A percentile compares a stretch with the other conserved stretches of the same genome.
Evolutionary conservation across 2,797 vertebrate species (phyloP).

Genomic region (Allobates femoralis): DNA sequence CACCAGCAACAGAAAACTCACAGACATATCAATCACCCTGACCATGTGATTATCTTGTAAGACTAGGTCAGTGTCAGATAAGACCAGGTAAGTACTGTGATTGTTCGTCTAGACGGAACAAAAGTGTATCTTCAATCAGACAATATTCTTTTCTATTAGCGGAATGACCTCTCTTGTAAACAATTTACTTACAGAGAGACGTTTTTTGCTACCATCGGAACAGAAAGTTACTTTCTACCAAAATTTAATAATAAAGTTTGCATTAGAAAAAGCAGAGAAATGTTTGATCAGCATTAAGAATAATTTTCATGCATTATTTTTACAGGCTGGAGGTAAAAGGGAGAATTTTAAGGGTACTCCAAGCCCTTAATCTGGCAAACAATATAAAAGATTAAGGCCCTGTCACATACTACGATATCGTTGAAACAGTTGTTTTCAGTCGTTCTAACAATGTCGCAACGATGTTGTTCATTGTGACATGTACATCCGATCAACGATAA

Average conservation of each 20-base stretch:
- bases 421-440: too few relatives aligned
- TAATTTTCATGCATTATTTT: too few relatives aligned
- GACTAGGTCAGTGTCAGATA: background rate
- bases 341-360: too few relatives aligned
- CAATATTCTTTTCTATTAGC: background rate
- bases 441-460: too few relatives aligned
- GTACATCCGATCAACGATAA: too few relatives aligned
- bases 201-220: background rate
- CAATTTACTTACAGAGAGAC: background rate
- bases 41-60: conserved; percentile 16
- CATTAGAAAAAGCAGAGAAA: too few relatives aligned
- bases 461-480: too few relatives aligned
- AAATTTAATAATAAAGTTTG: background rate
- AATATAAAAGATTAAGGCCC: too few relatives aligned
- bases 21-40: background rate
- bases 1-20: background rate
- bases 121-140: background rate
- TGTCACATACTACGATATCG: too few relatives aligned
- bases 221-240: background rate
- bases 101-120: background rate
- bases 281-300: too few relatives aligned
- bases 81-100: conserved; percentile 6
- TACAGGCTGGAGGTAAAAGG: too few relatives aligned
- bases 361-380: too few relatives aligned
- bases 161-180: background rate